phyloP scores from a whole-genome alignment of 2,888 invertebrate genomes.

The Salpingus planirostris region DNA sequence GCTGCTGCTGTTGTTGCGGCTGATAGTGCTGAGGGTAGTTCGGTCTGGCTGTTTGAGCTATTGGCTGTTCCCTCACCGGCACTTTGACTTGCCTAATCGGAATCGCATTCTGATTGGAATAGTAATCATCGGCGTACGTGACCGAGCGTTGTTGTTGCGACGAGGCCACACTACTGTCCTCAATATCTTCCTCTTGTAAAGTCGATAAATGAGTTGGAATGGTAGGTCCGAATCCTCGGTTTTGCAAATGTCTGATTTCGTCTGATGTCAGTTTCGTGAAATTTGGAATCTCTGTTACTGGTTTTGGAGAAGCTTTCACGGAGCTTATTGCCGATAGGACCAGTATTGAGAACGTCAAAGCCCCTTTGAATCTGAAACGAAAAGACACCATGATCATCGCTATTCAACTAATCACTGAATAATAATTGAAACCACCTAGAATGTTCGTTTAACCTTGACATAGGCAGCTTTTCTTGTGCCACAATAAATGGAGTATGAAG shows the following conservation, averaged over 20 bases:
- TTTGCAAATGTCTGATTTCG: not conserved
- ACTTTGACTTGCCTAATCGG: constrained; percentile 22
- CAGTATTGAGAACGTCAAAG: too few species aligned
- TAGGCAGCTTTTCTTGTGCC: too few species aligned
- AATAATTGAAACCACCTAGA: too few species aligned
- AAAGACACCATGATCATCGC: too few species aligned
- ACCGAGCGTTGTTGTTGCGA: constrained; percentile 20
- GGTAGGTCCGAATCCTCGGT: not conserved
- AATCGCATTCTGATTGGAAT: constrained; percentile 23
- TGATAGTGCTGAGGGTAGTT: too few species aligned
- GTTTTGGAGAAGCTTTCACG: too few species aligned
- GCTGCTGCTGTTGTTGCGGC: not conserved
- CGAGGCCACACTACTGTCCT: constrained; percentile 4
- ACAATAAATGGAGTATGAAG: too few species aligned
- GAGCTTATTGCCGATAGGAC: too few species aligned
- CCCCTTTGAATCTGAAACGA: too few species aligned
- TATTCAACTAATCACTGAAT: too few species aligned
- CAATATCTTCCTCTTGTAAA: not conserved
- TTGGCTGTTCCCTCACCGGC: constrained; percentile 10
- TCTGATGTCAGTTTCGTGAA: not conserved
- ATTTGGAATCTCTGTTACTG: not conserved
- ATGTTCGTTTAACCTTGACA: too few species aligned
- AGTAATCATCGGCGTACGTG: constrained; percentile 23
- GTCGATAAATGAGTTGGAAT: not conserved
- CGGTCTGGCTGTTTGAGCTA: too few species aligned